Conservation (phyloP, 2,797 vertebrate species). For the Gymnoscopelus microlampas region DNA sequence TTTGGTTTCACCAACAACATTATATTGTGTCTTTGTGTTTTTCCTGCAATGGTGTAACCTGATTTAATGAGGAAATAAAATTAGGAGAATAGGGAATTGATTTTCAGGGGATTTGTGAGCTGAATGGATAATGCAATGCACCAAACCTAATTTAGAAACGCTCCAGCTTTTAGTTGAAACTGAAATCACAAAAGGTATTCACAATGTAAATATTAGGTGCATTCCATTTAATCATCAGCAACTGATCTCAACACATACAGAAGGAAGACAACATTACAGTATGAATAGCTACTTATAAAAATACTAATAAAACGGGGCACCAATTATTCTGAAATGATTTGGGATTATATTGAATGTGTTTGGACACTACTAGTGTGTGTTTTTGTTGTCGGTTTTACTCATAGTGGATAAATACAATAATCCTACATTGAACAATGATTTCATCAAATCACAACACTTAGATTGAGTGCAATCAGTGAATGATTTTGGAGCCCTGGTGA, state of each 20-base stretch:
- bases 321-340: constrained; percentile 45
- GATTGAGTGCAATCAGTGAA: constrained; percentile 61
- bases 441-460: constrained; percentile 43
- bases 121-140: constrained; percentile 35
- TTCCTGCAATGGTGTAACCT: constrained; percentile 13
- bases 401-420: constrained; percentile 23
- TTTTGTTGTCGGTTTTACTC: constrained; percentile 25
- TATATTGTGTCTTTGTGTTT: too few relatives aligned
- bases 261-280: too few relatives aligned
- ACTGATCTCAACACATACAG: too few relatives aligned
- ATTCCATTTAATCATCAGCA: too few relatives aligned
- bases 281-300: constrained; percentile 5
- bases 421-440: constrained; percentile 15
- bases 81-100: constrained; percentile 45
- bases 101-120: constrained; percentile 18
- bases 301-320: constrained; percentile 37
- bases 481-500: constrained; percentile 56
- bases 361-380: constrained; percentile 2
- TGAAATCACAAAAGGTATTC: too few relatives aligned
- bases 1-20: too few relatives aligned
- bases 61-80: constrained; percentile 20
- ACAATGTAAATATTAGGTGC: too few relatives aligned
- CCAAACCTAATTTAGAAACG: constrained; percentile 41
- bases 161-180: constrained; percentile 32
- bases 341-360: constrained; percentile 20